Percentiles rank a stretch among this genome's conserved stretches.
These are phyloP conservation scores for Orgyia antiqua DNA, from an alignment of 2,888 invertebrate species.

Conservation along the genomic window DNA sequence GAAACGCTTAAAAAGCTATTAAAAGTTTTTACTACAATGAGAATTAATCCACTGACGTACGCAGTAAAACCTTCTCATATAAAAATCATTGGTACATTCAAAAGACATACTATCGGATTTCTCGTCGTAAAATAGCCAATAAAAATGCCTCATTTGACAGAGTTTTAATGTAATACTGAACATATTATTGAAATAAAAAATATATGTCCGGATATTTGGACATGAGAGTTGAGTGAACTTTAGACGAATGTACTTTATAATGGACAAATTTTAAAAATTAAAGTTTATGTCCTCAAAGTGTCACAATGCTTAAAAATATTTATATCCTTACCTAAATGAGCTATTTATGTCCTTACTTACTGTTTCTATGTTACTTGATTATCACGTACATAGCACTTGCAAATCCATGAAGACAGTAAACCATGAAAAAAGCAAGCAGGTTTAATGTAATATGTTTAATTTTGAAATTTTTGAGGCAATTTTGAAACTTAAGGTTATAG, in stretches of 20 bases:
- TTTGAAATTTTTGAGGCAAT: too few relatives aligned
- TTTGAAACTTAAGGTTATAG: too few relatives aligned
- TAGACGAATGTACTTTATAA: slow-evolving; percentile 23
- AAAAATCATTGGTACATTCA: slow-evolving; percentile 52
- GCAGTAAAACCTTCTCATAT: slow-evolving; percentile 28
- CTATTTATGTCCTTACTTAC: too few relatives aligned
- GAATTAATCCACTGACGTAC: slow-evolving; percentile 49
- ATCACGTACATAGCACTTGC: too few relatives aligned
- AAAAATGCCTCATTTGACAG: slow-evolving; percentile 46
- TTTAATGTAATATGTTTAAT: too few relatives aligned
- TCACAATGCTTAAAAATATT: too few relatives aligned
- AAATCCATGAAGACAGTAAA: too few relatives aligned
- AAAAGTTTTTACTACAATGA: slow-evolving; percentile 42
- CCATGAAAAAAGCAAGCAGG: too few relatives aligned
- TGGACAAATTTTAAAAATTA: too few relatives aligned
- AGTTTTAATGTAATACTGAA: slow-evolving; percentile 58
- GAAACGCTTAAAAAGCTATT: slow-evolving; percentile 24
- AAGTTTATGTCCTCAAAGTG: too few relatives aligned
- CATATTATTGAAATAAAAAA: slow-evolving; percentile 37
- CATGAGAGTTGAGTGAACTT: slow-evolving; percentile 29
- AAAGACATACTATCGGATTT: slow-evolving; percentile 66
- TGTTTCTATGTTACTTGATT: too few relatives aligned
- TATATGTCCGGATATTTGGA: slow-evolving; percentile 4
- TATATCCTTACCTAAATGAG: too few relatives aligned
- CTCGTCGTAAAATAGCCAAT: slow-evolving; percentile 51